phyloP scores from a whole-genome alignment of 2,888 invertebrate species.

The Nasonia oneida region DNA sequence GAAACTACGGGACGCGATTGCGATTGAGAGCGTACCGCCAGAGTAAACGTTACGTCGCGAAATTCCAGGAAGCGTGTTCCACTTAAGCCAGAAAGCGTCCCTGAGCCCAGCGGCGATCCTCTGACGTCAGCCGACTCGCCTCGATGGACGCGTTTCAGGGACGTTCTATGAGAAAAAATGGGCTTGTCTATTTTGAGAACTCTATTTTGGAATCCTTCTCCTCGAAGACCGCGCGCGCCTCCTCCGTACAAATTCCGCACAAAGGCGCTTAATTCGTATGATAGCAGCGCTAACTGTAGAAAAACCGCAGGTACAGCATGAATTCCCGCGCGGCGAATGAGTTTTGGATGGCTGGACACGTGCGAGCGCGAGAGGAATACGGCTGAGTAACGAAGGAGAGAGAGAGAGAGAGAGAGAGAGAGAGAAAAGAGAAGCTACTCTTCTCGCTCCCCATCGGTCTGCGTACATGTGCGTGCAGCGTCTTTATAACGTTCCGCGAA shows the following conservation, averaged over 20 bases:
- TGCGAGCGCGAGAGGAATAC: not conserved
- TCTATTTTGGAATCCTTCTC: not conserved
- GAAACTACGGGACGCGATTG: no score
- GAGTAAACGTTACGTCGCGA: not conserved
- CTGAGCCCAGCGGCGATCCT: not conserved
- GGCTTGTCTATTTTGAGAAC: not conserved
- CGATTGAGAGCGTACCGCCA: not conserved
- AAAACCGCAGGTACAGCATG: not conserved
- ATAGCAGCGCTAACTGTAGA: not conserved
- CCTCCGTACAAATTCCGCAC: no score
- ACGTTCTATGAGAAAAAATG: not conserved
- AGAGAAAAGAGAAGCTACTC: not conserved
- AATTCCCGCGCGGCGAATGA: not conserved
- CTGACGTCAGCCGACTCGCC: not conserved
- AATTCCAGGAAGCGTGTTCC: not conserved
- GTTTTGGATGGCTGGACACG: not conserved
- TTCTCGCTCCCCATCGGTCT: no score
- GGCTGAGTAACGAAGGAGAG: no score
- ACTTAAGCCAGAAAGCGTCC: no score
- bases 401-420: no score
- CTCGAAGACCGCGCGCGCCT: not conserved
- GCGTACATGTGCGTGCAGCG: not conserved
- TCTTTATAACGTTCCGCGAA: slow-evolving; percentile 42
- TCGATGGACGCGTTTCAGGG: not conserved
- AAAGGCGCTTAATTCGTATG: not conserved